Percentiles rank a stretch among this genome's conserved stretches.
Conservation (phyloP, 2,113 vertebrate genomes). For the Cercopithecus mona region DNA sequence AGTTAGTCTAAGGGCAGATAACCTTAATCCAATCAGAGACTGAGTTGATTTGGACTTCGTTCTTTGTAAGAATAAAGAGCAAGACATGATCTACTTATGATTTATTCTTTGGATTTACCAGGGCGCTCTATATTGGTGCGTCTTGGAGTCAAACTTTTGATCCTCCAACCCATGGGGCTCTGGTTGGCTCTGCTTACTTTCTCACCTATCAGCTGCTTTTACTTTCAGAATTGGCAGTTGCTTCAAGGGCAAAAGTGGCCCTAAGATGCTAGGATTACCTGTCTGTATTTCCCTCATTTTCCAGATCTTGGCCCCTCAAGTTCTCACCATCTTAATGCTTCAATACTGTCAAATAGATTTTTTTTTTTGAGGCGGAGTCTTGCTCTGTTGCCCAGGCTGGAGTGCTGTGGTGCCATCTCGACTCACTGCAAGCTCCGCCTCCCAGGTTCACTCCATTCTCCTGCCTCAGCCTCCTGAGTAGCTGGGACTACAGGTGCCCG, state of each 20-base stretch:
- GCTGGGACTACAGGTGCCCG: too few species aligned
- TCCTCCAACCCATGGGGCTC: not conserved
- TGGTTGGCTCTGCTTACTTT: not conserved
- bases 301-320: not conserved
- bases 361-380: too few species aligned
- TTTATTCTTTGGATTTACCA: not conserved
- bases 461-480: too few species aligned
- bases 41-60: not conserved
- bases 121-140: not conserved
- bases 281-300: not conserved
- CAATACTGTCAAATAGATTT: not conserved
- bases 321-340: not conserved
- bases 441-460: too few species aligned
- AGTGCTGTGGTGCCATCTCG: too few species aligned
- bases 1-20: not conserved
- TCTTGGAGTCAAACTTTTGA: not conserved
- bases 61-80: not conserved
- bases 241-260: not conserved
- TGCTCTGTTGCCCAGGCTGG: too few species aligned
- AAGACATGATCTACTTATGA: not conserved
- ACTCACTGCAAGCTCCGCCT: too few species aligned
- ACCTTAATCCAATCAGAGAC: not conserved
- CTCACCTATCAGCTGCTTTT: not conserved
- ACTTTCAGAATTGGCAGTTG: not conserved
- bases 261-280: not conserved